These are phyloP conservation scores for Toxostoma redivivum DNA, from an alignment of 2,113 vertebrate species.

Conservation along the genomic window DNA sequence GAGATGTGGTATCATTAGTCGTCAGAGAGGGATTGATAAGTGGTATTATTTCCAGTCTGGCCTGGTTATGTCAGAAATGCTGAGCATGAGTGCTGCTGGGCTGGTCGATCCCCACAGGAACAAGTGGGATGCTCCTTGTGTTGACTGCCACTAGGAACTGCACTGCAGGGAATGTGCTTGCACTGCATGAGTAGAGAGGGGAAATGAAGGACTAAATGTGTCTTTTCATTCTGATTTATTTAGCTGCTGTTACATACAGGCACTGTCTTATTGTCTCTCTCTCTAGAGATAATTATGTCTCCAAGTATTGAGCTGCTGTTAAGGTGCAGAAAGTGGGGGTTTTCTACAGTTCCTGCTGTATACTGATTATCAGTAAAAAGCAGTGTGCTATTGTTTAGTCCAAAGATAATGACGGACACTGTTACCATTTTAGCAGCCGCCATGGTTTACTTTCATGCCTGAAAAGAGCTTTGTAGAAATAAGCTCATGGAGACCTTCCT, in stretches of 20 bases:
- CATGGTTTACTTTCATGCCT: not conserved
- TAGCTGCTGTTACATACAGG: not conserved
- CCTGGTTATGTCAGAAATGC: not conserved
- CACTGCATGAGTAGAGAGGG: fast-evolving
- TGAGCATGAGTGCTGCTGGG: not conserved
- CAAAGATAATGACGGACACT: not conserved
- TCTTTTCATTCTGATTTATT: not conserved
- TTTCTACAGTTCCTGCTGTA: not conserved
- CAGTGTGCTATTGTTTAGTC: not conserved
- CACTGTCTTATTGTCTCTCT: not conserved
- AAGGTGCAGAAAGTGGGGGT: not conserved
- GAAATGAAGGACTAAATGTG: not conserved
- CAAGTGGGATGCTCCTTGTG: not conserved
- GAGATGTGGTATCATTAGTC: not conserved
- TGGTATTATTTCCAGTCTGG: not conserved
- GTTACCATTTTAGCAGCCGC: not conserved
- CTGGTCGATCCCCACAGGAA: not conserved
- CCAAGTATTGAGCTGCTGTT: not conserved
- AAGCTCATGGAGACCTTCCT: not conserved
- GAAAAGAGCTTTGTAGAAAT: not conserved
- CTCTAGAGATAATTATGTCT: not conserved
- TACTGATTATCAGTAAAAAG: not conserved
- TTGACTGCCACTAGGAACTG: not conserved
- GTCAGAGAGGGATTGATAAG: not conserved
- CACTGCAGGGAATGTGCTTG: fast-evolving